Base-by-base conservation (phyloP, 2,797 vertebrate species). In the Cossypha polioptera region DNA sequence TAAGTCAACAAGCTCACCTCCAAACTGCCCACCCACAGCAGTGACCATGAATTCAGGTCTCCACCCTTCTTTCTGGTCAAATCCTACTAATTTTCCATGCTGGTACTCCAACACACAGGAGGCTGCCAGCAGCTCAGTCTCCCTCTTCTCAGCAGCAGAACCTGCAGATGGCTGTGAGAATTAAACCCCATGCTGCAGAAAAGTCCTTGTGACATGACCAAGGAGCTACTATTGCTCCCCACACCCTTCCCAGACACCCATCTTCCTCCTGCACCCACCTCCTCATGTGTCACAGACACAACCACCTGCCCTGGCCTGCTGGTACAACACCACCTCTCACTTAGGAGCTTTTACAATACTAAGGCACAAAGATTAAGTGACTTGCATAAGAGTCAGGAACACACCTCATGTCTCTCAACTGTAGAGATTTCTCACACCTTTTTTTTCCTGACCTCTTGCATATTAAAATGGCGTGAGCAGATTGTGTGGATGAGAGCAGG, bases 291-390 rank as follows among this genome's bases (percentile, higher is more conserved):
- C 25, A 42, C 50, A 88, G 40, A 79, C 69, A 69, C 24, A 65
- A 47, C 24, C 78, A 88, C 62, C 83, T 82, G 76, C 71, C 72
- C 63, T n/a, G 68, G 59, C 67, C 75, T 53, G 24, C 72, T 73
- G 40, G 10, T 40, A 17, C 38, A 58, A 58, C 62, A 72, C 9
- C 54, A 63, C 35, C 55, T 86, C 79, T 43, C 75, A 68, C 45
- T 80, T 17, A 38, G 71, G 78, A 79, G 68, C 55, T 94, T 93
- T 76, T 73, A 76, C n/a, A 67, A 65, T 93, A 88, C 33, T 93
- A 96, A 97, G 94, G 94, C 96, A 95, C 97, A 81, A 91, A 92
- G 68, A 95, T 82, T 86, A 78, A 93, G 51, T 62, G 69, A 93
- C 53, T 94, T 94, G 95, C 62, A 61, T 92, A 90, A 79, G 61